These are phyloP conservation scores for Leucophenga varia DNA, from an alignment of 1,140 invertebrate genomes.

Conservation along the genomic window DNA sequence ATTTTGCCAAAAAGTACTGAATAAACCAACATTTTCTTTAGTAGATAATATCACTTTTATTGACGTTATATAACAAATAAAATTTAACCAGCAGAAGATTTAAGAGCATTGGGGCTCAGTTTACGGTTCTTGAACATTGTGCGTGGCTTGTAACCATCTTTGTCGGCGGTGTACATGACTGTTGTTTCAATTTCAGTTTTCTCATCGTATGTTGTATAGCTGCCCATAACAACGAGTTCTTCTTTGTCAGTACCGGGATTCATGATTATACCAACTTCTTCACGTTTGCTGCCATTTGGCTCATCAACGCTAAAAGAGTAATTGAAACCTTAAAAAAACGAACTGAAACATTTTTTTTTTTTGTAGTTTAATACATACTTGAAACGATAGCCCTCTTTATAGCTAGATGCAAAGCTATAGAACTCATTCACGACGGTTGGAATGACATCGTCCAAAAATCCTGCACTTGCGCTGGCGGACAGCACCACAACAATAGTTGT, in stretches of 20 bases:
- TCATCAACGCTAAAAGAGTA: conserved; percentile 37
- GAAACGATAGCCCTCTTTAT: conserved; percentile 45
- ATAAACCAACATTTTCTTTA: no score
- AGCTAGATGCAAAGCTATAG: conserved; percentile 26
- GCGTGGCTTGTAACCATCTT: conserved; percentile 47
- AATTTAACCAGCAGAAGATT: conserved; percentile 49
- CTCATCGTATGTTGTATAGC: conserved; percentile 35
- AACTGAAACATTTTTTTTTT: no score
- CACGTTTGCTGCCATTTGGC: conserved; percentile 45
- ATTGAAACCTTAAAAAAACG: no score
- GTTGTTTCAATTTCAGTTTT: conserved; percentile 46
- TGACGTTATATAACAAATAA: no score
- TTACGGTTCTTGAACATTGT: conserved; percentile 48
- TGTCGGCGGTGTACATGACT: conserved; percentile 53
- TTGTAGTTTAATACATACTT: no score
- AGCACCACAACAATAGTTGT: conserved; percentile 34
- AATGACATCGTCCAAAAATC: conserved; percentile 28
- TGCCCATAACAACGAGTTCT: conserved; percentile 50
- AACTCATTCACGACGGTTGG: conserved; percentile 25
- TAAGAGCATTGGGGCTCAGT: conserved; percentile 37
- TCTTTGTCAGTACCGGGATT: conserved; percentile 45
- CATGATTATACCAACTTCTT: conserved; percentile 48
- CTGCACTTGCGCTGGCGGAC: conserved; percentile 33
- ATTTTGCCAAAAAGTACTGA: no score
- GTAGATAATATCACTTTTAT: no score